These are phyloP conservation scores for Scolanthus callimorphus DNA, from an alignment of 92 coral and sea anemone species.

Conservation along the genomic window DNA sequence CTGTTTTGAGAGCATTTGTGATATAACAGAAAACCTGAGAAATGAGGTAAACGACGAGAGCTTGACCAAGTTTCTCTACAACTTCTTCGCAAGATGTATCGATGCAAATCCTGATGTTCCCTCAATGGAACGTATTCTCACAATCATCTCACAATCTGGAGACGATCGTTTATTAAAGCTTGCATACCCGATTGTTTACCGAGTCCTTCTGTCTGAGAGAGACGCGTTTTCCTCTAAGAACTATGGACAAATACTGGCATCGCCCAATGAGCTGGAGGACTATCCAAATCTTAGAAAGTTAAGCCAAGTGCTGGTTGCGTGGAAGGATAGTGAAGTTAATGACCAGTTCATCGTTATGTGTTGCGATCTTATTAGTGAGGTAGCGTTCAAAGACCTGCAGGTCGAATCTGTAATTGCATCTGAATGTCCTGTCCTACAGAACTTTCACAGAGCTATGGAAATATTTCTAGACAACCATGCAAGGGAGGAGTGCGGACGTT, in stretches of 20 bases:
- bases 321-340: conserved; percentile 48
- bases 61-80: conserved; percentile 59
- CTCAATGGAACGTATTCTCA: conserved; percentile 53
- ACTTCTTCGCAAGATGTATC: conserved; percentile 80
- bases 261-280: conserved; percentile 40
- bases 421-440: conserved; percentile 41
- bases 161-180: conserved; percentile 39
- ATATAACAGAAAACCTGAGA: conserved; percentile 25
- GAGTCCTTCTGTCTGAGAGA: conserved; percentile 64
- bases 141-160: conserved; percentile 53
- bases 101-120: conserved; percentile 84
- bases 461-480: conserved; percentile 27
- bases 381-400: conserved; percentile 61
- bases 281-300: conserved; percentile 65
- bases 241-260: conserved; percentile 46
- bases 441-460: conserved; percentile 53
- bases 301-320: conserved; percentile 47
- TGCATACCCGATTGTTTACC: conserved; percentile 74
- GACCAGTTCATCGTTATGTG: conserved; percentile 77
- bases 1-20: conserved; percentile 47
- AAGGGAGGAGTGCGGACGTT: conserved; percentile 23
- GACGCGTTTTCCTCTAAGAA: conserved; percentile 44
- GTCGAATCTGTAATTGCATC: conserved; percentile 48
- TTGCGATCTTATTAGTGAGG: conserved; percentile 84
- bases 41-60: conserved; percentile 24